Base-by-base conservation (phyloP, 2,888 invertebrate species). In the Cynaeus angustus region DNA sequence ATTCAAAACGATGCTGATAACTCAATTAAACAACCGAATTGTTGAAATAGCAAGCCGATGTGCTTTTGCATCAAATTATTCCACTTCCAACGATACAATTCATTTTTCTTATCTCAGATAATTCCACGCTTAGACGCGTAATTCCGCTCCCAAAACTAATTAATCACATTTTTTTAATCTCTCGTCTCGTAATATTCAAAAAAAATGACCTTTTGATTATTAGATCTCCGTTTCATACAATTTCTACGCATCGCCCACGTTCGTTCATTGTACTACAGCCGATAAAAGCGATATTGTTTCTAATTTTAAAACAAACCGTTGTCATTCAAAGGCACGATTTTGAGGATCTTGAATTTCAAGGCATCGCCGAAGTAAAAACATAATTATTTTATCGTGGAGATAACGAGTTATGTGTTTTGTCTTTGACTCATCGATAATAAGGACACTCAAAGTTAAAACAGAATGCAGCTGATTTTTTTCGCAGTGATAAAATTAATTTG, bases 371-470 rank as follows among this genome's bases (percentile, higher is more conserved):
- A 21, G 4, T 21, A 21, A 21, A 21, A 21, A 3, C 4, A 21
- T 21, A 21, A 21, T 4, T 21, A 21, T 37, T 55, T 38, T 37
- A 56, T 56, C 12, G 16, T 7, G 37, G 37, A 4, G 43, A 43
- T 10, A 14, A 56, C 13, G 21, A 43, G 26, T 45, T 41, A 41
- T 13, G 45, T 59, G 59, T 59, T 59, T 45, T 59, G 59, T 59
- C 59, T 59, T 50, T 43, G 43, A 56, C 28, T 56, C 41, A 56
- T 14, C 21, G 59, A 59, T 59, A 59, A 59, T 13, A 28, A 56
- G 56, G 56, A 56, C 56, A 56, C 16, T 13, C 41, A 59, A 59
- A 46, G 59, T 59, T 59, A 59, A 59, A 28, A 26, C 21, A 4
- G 21, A 21, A 21, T 21, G 21, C 21, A 21, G 4, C 9, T 2